A percentile compares a stretch with the other conserved stretches of the same genome.
phyloP scores from a whole-genome alignment of 2,797 vertebrate genomes.

The Oreochromis mossambicus region DNA sequence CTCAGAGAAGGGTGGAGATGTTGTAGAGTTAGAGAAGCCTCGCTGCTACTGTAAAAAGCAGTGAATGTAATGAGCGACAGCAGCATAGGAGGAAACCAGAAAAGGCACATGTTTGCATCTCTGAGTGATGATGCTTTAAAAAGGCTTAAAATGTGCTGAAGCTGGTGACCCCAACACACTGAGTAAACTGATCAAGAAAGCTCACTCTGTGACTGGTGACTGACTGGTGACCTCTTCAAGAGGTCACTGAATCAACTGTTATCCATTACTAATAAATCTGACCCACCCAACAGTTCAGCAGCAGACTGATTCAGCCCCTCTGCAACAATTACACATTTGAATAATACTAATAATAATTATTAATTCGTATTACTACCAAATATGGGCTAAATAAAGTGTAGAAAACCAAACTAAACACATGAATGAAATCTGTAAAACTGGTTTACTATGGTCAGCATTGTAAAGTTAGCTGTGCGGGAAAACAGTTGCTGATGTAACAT shows the following conservation, averaged over 20 bases:
- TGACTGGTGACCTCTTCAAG: neutral
- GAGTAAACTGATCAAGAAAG: neutral
- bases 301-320: neutral
- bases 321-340: neutral
- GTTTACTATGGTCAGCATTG: neutral
- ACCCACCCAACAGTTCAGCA: neutral
- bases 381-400: neutral
- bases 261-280: neutral
- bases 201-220: neutral
- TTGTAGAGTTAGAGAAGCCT: neutral
- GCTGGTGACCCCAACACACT: neutral
- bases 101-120: neutral
- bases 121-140: neutral
- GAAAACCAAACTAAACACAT: neutral
- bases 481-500: neutral
- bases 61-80: neutral
- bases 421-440: neutral
- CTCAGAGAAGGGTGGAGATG: neutral
- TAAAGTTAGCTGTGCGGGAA: neutral
- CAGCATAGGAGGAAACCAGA: neutral
- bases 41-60: neutral
- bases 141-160: neutral
- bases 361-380: fast-evolving
- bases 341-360: neutral
- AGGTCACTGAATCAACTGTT: neutral